Evolutionary conservation across 64 coral and sea anemone genomes (phyloP).

Genomic region (Montipora foliosa): DNA sequence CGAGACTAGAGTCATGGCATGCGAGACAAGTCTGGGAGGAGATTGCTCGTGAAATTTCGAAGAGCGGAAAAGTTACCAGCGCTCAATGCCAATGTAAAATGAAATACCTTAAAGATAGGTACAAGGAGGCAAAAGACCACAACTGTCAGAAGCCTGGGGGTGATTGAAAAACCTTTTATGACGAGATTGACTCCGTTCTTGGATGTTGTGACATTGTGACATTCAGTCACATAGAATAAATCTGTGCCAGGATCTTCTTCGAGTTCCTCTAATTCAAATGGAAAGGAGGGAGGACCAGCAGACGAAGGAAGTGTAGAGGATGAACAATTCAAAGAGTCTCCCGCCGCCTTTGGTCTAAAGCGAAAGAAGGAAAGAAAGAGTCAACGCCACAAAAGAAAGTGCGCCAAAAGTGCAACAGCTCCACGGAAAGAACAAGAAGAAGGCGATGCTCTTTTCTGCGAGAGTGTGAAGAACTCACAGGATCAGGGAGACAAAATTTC

Average conservation of each 20-base stretch:
- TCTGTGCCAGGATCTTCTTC: not conserved
- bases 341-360: conserved; percentile 5
- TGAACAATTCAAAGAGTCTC: conserved; percentile 7
- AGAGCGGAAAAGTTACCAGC: not conserved
- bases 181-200: conserved; percentile 44
- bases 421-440: conserved; percentile 5
- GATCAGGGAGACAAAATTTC: conserved; percentile 52
- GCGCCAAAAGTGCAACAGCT: conserved; percentile 10
- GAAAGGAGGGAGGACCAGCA: not conserved
- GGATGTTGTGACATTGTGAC: conserved; percentile 61
- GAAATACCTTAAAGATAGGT: conserved; percentile 46
- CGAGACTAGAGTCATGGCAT: conserved; percentile 24
- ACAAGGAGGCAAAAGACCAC: conserved; percentile 49
- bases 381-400: conserved; percentile 5
- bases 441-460: conserved; percentile 14
- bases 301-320: not conserved
- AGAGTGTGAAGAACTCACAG: conserved; percentile 12
- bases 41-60: not conserved
- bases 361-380: conserved; percentile 42
- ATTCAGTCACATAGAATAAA: conserved; percentile 31
- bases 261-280: not conserved
- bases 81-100: conserved; percentile 53
- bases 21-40: conserved; percentile 23
- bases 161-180: conserved; percentile 34
- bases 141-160: conserved; percentile 37